Evolutionary conservation across 2,797 vertebrate species (phyloP).

Genomic region (Sebastes goodei): DNA sequence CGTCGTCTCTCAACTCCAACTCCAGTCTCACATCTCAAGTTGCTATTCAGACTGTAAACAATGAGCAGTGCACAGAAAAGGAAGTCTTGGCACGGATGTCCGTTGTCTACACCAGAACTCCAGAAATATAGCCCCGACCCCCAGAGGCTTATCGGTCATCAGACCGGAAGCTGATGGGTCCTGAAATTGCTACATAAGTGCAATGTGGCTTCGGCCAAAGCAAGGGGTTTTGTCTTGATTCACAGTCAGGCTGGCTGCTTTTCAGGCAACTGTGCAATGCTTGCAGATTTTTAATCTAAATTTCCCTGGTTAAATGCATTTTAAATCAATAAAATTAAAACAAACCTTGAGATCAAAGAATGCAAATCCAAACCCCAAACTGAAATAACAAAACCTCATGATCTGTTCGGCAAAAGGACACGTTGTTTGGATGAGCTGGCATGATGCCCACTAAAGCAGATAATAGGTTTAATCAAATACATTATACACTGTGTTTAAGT

Average conservation of each 20-base stretch:
- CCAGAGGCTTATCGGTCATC: no score
- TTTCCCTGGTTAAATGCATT: background rate
- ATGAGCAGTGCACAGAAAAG: no score
- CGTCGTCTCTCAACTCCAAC: no score
- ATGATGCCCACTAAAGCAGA: background rate
- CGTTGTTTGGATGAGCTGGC: background rate
- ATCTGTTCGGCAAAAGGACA: background rate
- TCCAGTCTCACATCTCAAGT: no score
- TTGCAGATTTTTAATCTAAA: background rate
- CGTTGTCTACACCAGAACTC: no score
- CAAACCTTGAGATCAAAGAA: background rate
- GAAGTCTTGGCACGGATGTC: no score
- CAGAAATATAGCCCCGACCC: no score
- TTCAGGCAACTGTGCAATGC: background rate
- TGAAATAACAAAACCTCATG: conserved; percentile 20
- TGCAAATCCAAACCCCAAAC: conserved; percentile 17
- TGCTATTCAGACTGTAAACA: no score
- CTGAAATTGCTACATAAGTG: no score
- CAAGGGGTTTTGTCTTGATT: background rate
- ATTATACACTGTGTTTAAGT: background rate
- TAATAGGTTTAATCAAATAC: background rate
- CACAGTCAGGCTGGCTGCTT: background rate
- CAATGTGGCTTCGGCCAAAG: no score
- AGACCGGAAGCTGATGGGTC: no score
- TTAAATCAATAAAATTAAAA: background rate